Conservation (phyloP, 2,113 vertebrate species). For the Cardinalis cardinalis region DNA sequence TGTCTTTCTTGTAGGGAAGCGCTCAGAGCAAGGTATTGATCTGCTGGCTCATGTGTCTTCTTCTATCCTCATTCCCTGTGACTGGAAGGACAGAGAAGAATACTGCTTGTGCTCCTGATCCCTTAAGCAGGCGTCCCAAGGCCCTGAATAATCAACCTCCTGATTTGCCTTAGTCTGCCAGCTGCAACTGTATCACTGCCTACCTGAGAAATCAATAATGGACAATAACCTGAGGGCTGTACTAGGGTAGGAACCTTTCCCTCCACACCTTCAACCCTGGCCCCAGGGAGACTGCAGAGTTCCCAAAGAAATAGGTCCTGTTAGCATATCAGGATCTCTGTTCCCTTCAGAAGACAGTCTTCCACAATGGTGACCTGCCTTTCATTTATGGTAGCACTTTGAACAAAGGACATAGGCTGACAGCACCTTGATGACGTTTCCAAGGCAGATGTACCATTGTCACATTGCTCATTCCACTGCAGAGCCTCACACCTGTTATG, state of each 20-base stretch:
- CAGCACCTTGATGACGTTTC: background rate
- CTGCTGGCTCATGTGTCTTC: background rate
- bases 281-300: background rate
- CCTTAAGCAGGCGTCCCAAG: background rate
- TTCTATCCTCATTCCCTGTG: background rate
- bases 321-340: background rate
- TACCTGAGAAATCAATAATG: background rate
- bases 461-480: background rate
- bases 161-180: background rate
- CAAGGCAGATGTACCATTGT: background rate
- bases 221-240: background rate
- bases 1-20: background rate
- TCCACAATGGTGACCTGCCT: background rate
- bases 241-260: background rate
- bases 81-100: background rate
- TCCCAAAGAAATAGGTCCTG: background rate
- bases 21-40: background rate
- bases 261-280: background rate
- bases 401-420: background rate
- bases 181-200: background rate
- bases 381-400: background rate
- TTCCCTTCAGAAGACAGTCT: background rate
- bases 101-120: background rate
- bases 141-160: background rate
- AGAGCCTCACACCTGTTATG: background rate